A percentile compares a stretch with the other conserved stretches of the same genome.
Evolutionary conservation across 2,797 vertebrate species (phyloP).

Genomic region (Sebastes minor): DNA sequence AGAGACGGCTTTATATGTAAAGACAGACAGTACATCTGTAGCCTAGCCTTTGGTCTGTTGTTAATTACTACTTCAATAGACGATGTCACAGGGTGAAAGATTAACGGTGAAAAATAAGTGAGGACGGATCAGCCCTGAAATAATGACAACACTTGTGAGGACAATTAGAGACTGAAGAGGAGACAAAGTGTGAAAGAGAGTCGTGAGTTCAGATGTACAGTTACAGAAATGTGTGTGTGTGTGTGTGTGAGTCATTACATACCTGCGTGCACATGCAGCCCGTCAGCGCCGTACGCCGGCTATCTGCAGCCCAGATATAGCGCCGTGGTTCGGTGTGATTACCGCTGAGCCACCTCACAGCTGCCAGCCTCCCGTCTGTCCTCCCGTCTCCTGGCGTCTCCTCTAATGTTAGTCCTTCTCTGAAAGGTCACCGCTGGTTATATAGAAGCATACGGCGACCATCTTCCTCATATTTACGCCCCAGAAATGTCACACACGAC

Average conservation of each 20-base stretch:
- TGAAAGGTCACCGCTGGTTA: constrained; percentile 9
- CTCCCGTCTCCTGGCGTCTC: not conserved
- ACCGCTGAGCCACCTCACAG: not conserved
- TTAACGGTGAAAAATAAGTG: not conserved
- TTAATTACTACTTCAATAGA: not conserved
- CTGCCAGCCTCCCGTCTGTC: not conserved
- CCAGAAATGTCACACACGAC: not conserved
- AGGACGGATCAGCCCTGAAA: not conserved
- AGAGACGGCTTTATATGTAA: too few relatives aligned
- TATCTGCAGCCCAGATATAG: constrained; percentile 5
- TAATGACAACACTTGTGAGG: not conserved
- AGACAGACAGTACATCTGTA: too few relatives aligned
- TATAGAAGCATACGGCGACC: not conserved
- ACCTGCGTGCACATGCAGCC: not conserved
- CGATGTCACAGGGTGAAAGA: not conserved
- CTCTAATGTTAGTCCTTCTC: constrained; percentile 17
- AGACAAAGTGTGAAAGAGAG: not conserved
- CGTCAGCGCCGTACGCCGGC: not conserved
- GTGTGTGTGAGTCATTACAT: not conserved
- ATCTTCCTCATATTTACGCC: not conserved
- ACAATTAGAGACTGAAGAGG: not conserved
- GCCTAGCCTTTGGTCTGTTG: too few relatives aligned
- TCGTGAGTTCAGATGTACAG: not conserved
- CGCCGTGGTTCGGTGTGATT: not conserved
- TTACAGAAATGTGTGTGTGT: not conserved